Evolutionary conservation across 1,140 invertebrate species (phyloP).

Genomic region (Saccostrea cuccullata): DNA sequence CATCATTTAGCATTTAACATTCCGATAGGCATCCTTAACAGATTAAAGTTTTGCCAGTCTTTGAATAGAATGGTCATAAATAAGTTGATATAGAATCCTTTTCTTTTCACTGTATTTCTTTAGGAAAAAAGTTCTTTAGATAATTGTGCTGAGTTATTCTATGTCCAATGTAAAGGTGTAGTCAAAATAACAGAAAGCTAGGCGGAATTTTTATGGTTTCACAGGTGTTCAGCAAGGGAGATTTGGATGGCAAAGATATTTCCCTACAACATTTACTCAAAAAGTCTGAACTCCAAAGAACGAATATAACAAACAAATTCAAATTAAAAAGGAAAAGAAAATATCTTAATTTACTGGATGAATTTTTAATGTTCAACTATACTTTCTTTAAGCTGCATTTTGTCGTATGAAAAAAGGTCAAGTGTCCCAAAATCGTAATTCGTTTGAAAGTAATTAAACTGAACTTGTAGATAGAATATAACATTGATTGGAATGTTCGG

Average conservation of each 20-base stretch:
- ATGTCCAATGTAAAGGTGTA: neutral
- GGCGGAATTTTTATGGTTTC: conserved; percentile 19
- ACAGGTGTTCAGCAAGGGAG: conserved; percentile 26
- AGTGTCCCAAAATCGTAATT: too few species aligned
- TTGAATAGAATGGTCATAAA: conserved; percentile 28
- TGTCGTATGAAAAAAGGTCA: too few species aligned
- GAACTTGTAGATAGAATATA: too few species aligned
- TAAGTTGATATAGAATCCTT: conserved; percentile 32
- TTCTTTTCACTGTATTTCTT: conserved; percentile 28
- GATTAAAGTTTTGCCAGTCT: conserved; percentile 31
- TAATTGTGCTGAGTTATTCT: neutral
- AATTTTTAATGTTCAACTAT: too few species aligned
- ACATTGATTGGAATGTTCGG: too few species aligned
- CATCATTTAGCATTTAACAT: conserved; percentile 32
- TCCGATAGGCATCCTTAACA: conserved; percentile 14
- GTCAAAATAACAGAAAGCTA: neutral
- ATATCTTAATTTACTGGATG: too few species aligned
- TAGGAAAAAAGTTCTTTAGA: conserved; percentile 1
- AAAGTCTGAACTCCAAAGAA: neutral
- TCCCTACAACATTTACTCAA: neutral
- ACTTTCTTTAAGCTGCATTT: too few species aligned
- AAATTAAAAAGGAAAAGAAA: neutral
- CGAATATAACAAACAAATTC: neutral
- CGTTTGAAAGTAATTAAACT: too few species aligned
- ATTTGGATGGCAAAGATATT: neutral